phyloP scores from a whole-genome alignment of 2,888 invertebrate genomes.

The Plusia festucae region DNA sequence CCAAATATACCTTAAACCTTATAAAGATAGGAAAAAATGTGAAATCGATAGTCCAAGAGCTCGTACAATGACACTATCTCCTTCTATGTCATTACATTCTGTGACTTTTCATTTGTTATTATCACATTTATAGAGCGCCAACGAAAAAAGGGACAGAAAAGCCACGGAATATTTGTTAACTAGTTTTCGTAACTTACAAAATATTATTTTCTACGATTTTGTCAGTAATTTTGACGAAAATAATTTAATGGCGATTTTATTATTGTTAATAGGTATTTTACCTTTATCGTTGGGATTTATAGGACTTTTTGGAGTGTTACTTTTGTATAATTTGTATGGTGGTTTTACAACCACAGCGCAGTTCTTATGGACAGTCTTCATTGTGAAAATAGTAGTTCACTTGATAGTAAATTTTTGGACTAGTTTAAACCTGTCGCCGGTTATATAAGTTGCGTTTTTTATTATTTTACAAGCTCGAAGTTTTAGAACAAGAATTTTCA shows the following conservation, averaged over 20 bases:
- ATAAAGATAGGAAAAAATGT: constrained; percentile 67
- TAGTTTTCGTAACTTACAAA: neutral
- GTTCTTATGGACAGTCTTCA: constrained; percentile 44
- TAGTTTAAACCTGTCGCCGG: constrained; percentile 55
- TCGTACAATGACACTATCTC: constrained; percentile 60
- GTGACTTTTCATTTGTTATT: constrained; percentile 60
- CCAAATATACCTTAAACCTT: constrained; percentile 41
- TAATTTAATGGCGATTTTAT: no score
- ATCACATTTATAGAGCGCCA: constrained; percentile 42
- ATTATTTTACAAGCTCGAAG: constrained; percentile 49
- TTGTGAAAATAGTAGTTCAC: constrained; percentile 48
- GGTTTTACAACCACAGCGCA: constrained; percentile 38
- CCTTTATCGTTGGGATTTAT: no score
- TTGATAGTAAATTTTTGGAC: constrained; percentile 56
- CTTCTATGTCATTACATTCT: constrained; percentile 64
- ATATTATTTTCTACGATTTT: neutral
- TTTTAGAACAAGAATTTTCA: constrained; percentile 28
- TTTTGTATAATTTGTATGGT: constrained; percentile 18
- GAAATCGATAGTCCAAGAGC: constrained; percentile 61
- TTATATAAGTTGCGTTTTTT: constrained; percentile 52
- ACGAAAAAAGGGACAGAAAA: constrained; percentile 25
- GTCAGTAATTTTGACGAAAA: no score
- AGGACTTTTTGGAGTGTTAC: neutral
- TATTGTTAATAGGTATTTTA: no score
- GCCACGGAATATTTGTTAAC: neutral